Evolutionary conservation across 2,888 invertebrate species (phyloP).

Genomic region (Crematogaster levior): DNA sequence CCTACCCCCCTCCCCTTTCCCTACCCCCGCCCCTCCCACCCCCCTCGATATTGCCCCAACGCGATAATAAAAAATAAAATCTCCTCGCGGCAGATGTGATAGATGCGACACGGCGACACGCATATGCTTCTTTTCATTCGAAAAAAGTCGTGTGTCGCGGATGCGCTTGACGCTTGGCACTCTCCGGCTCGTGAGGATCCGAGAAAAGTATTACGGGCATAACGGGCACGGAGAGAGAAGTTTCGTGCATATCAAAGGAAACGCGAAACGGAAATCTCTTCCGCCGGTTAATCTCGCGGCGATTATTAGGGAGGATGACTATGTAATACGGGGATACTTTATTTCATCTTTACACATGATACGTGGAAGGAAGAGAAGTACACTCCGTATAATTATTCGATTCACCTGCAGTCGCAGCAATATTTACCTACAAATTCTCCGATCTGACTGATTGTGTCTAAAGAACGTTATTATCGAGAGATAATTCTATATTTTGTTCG

Average conservation of each 20-base stretch:
- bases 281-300: not conserved
- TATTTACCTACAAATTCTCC: not conserved
- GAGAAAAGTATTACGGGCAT: conserved; percentile 39
- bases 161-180: not conserved
- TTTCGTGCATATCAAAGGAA: conserved; percentile 20
- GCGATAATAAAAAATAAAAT: conserved; percentile 39
- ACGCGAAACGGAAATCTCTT: conserved; percentile 29
- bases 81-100: conserved; percentile 8
- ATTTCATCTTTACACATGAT: not conserved
- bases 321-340: not conserved
- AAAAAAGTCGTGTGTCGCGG: conserved; percentile 24
- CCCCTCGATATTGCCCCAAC: not conserved
- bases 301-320: not conserved
- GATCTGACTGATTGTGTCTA: not conserved
- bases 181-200: not conserved
- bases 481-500: not conserved
- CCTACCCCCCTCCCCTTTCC: too few species aligned
- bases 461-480: not conserved
- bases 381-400: not conserved
- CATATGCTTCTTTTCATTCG: conserved; percentile 15
- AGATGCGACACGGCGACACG: not conserved
- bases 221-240: not conserved
- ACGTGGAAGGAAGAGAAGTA: not conserved
- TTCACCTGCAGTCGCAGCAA: not conserved
- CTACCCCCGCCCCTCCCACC: too few species aligned